phyloP scores from a whole-genome alignment of 2,888 invertebrate species.

The Pammene fasciana region DNA sequence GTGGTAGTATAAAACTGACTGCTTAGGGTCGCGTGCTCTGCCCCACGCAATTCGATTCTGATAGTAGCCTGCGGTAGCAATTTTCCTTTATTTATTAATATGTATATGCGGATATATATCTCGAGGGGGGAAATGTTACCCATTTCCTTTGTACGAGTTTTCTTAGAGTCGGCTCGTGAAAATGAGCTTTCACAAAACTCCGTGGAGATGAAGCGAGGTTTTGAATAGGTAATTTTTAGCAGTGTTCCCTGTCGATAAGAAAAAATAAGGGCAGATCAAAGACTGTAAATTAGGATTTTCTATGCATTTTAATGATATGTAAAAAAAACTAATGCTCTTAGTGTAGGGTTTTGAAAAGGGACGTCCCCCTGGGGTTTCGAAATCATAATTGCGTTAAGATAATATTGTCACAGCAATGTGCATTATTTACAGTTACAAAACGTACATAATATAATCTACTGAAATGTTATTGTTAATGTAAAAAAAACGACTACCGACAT shows the following conservation, averaged over 20 bases:
- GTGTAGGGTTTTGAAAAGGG: constrained; percentile 23
- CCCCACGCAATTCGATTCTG: constrained; percentile 63
- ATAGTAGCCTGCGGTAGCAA: constrained; percentile 72
- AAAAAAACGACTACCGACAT: too few species aligned
- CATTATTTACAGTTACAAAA: too few species aligned
- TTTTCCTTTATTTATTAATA: constrained; percentile 72
- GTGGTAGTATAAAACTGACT: constrained; percentile 33
- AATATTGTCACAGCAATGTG: neutral
- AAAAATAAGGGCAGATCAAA: constrained; percentile 45
- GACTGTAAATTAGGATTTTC: constrained; percentile 39
- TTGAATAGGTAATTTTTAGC: constrained; percentile 15
- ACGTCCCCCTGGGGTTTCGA: constrained; percentile 8
- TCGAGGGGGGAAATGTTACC: constrained; percentile 56
- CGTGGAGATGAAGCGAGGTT: constrained; percentile 14
- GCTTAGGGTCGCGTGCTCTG: constrained; percentile 62
- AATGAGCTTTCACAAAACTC: constrained; percentile 18
- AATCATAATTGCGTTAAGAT: constrained; percentile 25
- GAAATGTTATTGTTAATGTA: too few species aligned
- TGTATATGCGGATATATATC: constrained; percentile 45
- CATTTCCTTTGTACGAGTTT: constrained; percentile 55
- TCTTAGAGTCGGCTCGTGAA: constrained; percentile 18
- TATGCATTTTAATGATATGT: constrained; percentile 51
- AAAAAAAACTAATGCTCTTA: constrained; percentile 33
- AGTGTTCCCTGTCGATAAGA: constrained; percentile 45
- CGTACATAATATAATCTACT: too few species aligned